Conservation (phyloP, 1,140 invertebrate species). For the Aphelenchoides avenae region DNA sequence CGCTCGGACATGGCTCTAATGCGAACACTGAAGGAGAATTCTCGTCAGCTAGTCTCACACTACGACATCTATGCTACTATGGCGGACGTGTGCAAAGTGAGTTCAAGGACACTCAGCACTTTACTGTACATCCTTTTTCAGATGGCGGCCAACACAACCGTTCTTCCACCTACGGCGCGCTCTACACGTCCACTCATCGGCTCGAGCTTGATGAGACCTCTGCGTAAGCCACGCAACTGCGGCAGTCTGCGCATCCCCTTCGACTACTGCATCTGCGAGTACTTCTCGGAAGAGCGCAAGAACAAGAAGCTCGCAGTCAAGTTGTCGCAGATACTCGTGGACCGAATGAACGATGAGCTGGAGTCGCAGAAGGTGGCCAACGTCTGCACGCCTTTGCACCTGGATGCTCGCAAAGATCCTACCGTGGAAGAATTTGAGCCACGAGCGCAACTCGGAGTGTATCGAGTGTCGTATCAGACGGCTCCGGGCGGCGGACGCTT, state of each 20-base stretch:
- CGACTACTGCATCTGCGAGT: background rate
- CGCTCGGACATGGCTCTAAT: conserved; percentile 10
- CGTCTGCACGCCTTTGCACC: background rate
- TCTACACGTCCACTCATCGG: too few species aligned
- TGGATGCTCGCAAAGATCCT: background rate
- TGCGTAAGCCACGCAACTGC: background rate
- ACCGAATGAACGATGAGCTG: background rate
- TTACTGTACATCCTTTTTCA: too few species aligned
- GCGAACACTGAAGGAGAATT: conserved; percentile 15
- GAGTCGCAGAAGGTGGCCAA: background rate
- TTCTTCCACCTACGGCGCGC: too few species aligned
- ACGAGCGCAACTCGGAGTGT: background rate
- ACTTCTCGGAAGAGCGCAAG: background rate
- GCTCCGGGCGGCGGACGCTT: background rate
- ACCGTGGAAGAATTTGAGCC: background rate
- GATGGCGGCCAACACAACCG: too few species aligned
- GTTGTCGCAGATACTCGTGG: background rate
- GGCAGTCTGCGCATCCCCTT: background rate
- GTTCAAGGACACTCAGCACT: too few species aligned
- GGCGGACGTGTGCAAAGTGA: conserved; percentile 15
- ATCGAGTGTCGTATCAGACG: background rate
- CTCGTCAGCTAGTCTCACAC: conserved; percentile 13
- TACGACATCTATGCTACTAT: conserved; percentile 35
- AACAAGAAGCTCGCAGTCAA: background rate
- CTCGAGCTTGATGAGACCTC: too few species aligned